Evolutionary conservation across 1,140 invertebrate species (phyloP).

Genomic region (Sitophilus oryzae): DNA sequence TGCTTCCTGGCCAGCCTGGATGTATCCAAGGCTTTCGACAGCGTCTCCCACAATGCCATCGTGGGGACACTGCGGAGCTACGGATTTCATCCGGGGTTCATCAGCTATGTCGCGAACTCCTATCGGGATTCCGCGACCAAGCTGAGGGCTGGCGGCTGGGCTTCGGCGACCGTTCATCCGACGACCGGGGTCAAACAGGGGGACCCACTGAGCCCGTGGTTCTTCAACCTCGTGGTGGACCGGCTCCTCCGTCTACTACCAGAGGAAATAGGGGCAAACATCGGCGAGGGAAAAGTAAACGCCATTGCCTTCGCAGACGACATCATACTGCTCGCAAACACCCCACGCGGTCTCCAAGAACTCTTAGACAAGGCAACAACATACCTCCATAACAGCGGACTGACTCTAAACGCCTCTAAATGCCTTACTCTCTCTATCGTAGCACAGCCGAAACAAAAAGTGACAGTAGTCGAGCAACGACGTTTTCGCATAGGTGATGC

Average conservation of each 20-base stretch:
- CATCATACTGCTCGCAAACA: constrained; percentile 13
- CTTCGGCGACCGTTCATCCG: too few species aligned
- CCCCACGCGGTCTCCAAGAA: constrained; percentile 9
- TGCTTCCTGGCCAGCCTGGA: too few species aligned
- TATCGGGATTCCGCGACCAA: neutral
- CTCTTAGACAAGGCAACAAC: neutral
- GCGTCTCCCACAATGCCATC: too few species aligned
- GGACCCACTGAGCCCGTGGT: too few species aligned
- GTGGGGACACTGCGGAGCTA: too few species aligned
- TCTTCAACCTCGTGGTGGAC: too few species aligned
- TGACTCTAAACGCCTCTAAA: constrained; percentile 2
- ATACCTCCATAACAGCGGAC: neutral
- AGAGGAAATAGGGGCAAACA: constrained; percentile 5
- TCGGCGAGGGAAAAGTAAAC: constrained; percentile 1
- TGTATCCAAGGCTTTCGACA: neutral
- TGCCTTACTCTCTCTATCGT: neutral
- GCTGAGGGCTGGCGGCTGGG: neutral
- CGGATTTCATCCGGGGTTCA: too few species aligned
- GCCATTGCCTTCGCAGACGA: constrained; percentile 24
- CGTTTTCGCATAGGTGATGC: neutral
- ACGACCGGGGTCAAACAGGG: too few species aligned
- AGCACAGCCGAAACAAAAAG: neutral
- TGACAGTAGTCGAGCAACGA: neutral
- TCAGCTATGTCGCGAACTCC: neutral
- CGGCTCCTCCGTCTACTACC: neutral